Conservation (phyloP, 2,888 invertebrate genomes). For the Aplocera efformata region DNA sequence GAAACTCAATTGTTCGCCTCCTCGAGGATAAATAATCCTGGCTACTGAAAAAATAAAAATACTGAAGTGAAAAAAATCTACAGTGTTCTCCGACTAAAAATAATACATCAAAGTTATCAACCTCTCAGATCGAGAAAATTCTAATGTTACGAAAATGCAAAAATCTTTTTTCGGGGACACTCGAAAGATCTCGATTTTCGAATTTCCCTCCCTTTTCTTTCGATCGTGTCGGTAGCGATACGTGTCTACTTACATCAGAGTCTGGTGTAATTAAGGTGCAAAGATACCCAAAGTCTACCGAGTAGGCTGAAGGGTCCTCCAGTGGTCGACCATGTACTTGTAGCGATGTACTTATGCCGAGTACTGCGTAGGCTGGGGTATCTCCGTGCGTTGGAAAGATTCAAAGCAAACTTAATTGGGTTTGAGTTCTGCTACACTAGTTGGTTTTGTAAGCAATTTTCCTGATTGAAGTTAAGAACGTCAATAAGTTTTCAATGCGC, state of each 20-base stretch:
- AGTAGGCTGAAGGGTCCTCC: constrained; percentile 61
- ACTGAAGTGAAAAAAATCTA: constrained; percentile 8
- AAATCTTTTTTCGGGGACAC: constrained; percentile 48
- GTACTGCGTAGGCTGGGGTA: constrained; percentile 67
- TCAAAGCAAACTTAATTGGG: constrained; percentile 69
- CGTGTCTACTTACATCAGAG: constrained; percentile 58
- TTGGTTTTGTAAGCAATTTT: constrained; percentile 31
- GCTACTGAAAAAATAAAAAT: constrained; percentile 3
- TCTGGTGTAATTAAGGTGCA: constrained; percentile 77
- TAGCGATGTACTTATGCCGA: constrained; percentile 46
- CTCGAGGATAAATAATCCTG: constrained; percentile 4
- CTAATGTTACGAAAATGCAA: constrained; percentile 40
- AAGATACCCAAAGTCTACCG: constrained; percentile 74
- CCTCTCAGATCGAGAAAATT: constrained; percentile 45
- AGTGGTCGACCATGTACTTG: constrained; percentile 68
- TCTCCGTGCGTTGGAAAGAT: constrained; percentile 67
- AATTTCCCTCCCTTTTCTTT: constrained; percentile 54
- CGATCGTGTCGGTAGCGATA: constrained; percentile 53
- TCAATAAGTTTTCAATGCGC: constrained; percentile 5
- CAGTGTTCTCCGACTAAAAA: constrained; percentile 31
- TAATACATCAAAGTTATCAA: constrained; percentile 50
- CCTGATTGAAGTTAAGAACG: constrained; percentile 14
- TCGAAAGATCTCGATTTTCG: constrained; percentile 53
- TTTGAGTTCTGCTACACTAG: constrained; percentile 42
- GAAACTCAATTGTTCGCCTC: constrained; percentile 14